A percentile compares a stretch with the other conserved stretches of the same genome.
Evolutionary conservation across 2,113 vertebrate species (phyloP).

Genomic region (Corythornis cristatus): DNA sequence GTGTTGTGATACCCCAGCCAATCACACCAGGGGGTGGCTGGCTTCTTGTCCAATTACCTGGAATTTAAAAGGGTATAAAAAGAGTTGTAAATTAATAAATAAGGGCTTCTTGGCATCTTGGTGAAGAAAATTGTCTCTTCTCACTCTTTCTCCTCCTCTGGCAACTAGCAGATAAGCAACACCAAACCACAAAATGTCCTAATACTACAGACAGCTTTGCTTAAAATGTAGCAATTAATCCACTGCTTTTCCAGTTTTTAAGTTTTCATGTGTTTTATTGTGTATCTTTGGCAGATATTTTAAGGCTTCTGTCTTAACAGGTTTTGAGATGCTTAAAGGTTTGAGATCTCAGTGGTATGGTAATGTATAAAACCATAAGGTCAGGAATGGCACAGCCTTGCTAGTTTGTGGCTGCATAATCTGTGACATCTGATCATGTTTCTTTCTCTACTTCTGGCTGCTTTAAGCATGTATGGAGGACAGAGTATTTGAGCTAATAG

Average conservation of each 20-base stretch:
- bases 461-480: neutral
- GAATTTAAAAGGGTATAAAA: no score
- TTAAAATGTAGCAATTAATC: constrained; percentile 47
- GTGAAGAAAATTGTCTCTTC: no score
- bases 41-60: no score
- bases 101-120: no score
- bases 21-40: no score
- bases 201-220: constrained; percentile 10
- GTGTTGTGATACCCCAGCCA: no score
- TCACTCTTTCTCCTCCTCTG: no score
- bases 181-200: constrained; percentile 6
- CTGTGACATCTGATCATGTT: neutral
- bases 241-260: neutral
- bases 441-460: neutral
- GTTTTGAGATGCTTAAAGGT: neutral
- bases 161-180: no score
- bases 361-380: neutral
- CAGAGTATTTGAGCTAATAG: neutral
- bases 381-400: neutral
- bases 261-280: constrained; percentile 21
- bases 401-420: neutral
- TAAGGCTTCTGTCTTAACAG: constrained; percentile 3
- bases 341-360: constrained; percentile 1
- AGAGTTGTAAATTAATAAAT: no score
- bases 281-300: constrained; percentile 18